Conservation (phyloP, 2,888 invertebrate species). For the Troilus luridus region DNA sequence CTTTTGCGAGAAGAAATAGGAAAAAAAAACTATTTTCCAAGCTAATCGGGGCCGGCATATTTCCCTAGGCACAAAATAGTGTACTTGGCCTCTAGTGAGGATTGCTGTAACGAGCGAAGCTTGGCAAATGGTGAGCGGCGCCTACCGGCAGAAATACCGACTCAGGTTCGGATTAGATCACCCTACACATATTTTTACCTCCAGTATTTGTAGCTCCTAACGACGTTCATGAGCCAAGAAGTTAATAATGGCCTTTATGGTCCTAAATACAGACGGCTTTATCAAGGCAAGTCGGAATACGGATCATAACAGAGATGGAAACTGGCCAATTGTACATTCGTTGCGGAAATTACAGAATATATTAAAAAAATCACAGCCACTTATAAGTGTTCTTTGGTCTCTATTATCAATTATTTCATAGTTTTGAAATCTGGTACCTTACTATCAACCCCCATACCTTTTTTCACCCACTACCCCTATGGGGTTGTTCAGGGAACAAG, state of each 20-base stretch:
- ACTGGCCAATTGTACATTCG: neutral
- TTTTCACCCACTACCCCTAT: too few species aligned
- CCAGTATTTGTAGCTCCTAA: neutral
- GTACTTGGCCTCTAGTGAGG: neutral
- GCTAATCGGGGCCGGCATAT: neutral
- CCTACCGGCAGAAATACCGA: neutral
- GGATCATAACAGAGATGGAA: neutral
- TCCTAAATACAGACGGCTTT: neutral
- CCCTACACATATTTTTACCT: slow-evolving; percentile 14
- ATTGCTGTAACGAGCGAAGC: neutral
- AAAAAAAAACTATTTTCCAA: neutral
- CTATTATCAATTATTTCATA: too few species aligned
- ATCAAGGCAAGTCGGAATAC: neutral
- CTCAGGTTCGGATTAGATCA: slow-evolving; percentile 11
- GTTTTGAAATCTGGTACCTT: too few species aligned
- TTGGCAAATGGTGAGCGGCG: slow-evolving; percentile 18
- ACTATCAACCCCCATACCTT: too few species aligned
- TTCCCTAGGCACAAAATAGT: slow-evolving; percentile 11
- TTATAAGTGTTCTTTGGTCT: too few species aligned
- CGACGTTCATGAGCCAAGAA: neutral
- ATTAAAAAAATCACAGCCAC: too few species aligned
- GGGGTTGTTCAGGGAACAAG: too few species aligned
- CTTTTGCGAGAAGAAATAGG: neutral
- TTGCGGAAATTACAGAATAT: neutral
- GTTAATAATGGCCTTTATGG: neutral